Conservation (phyloP, 2,797 vertebrate genomes). For the Amphiprion clarkii region DNA sequence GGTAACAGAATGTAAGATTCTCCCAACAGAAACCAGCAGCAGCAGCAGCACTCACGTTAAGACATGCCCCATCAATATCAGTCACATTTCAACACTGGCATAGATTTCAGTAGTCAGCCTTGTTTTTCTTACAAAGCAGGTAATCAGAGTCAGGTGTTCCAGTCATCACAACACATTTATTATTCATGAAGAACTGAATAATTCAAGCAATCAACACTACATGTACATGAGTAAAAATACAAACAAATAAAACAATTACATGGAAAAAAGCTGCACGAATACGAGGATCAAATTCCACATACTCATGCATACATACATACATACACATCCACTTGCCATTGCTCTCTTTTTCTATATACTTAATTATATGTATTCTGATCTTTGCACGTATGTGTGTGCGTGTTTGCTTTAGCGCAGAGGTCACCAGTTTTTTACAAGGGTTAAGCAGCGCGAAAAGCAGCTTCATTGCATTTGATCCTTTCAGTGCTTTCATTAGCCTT, state of each 20-base stretch:
- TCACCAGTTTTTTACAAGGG: conserved; percentile 38
- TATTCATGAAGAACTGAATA: conserved; percentile 67
- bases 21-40: neutral
- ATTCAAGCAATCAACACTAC: conserved; percentile 67
- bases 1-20: neutral
- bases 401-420: conserved; percentile 19
- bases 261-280: neutral
- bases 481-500: conserved; percentile 67
- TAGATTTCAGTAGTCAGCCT: conserved; percentile 1
- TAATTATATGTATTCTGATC: neutral
- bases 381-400: neutral
- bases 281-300: neutral
- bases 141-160: conserved; percentile 49
- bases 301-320: neutral
- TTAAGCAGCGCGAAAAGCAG: conserved; percentile 63
- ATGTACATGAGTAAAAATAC: conserved; percentile 22
- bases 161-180: conserved; percentile 54
- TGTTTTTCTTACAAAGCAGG: conserved; percentile 15
- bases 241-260: conserved; percentile 20
- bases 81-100: conserved; percentile 9
- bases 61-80: conserved; percentile 13
- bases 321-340: neutral
- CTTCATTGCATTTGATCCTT: conserved; percentile 69
- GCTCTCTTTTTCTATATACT: neutral
- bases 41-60: neutral